Conservation (phyloP, 2,113 vertebrate genomes). For the Sinocyclocheilus rhinocerous region DNA sequence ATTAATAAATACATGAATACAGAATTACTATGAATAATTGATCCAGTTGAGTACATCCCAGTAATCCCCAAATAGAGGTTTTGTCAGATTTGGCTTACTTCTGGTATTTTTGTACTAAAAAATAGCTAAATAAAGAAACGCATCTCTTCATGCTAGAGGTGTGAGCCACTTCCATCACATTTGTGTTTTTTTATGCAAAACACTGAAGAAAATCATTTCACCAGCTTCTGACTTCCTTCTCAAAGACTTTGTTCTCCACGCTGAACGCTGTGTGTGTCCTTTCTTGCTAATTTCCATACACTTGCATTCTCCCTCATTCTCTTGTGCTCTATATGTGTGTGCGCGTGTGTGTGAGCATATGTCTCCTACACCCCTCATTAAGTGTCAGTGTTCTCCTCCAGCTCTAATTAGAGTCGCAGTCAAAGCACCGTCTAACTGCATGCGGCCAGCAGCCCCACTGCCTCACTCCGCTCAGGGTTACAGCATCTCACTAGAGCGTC, state of each 20-base stretch:
- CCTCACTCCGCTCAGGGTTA: not conserved
- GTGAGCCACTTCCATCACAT: not conserved
- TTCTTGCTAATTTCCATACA: slow-evolving; percentile 24
- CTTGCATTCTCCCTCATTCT: slow-evolving; percentile 13
- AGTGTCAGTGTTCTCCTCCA: slow-evolving; percentile 38
- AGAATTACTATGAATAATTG: not conserved
- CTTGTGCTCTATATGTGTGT: not conserved
- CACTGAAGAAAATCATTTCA: not conserved
- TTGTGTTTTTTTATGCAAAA: slow-evolving; percentile 15
- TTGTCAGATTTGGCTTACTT: not conserved
- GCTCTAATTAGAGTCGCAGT: slow-evolving; percentile 43
- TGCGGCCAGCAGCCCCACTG: slow-evolving; percentile 12
- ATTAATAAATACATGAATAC: not conserved
- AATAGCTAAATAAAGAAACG: not conserved
- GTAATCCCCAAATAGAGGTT: not conserved
- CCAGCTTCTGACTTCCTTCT: not conserved
- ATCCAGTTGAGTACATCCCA: not conserved
- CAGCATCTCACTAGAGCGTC: not conserved
- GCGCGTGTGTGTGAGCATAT: slow-evolving; percentile 25
- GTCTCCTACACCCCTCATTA: slow-evolving; percentile 52
- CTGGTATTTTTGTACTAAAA: not conserved
- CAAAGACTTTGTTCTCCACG: not conserved
- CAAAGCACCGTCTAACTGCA: slow-evolving; percentile 28
- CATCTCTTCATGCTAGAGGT: not conserved
- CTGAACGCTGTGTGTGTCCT: not conserved